Evolutionary conservation across 2,888 invertebrate species (phyloP).

Genomic region (Lottia gigantea): DNA sequence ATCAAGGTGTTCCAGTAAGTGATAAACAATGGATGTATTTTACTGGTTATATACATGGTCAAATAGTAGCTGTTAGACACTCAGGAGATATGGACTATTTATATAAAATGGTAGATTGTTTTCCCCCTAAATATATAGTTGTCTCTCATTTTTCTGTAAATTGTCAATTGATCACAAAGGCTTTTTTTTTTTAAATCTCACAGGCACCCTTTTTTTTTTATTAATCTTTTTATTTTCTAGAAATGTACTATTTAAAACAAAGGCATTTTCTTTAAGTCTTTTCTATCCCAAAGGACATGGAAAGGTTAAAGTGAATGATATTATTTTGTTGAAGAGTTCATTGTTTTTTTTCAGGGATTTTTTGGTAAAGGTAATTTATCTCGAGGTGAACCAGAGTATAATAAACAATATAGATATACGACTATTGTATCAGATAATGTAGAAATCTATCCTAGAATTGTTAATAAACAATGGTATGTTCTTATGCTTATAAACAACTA

Average conservation of each 20-base stretch:
- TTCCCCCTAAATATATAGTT: background rate
- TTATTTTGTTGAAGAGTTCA: background rate
- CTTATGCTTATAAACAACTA: too few relatives aligned
- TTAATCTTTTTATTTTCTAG: too few relatives aligned
- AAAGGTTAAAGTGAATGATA: background rate
- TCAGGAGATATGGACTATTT: conserved; percentile 56
- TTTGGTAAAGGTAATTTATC: conserved; percentile 59
- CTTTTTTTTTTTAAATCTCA: too few relatives aligned
- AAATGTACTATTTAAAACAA: too few relatives aligned
- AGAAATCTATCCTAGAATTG: conserved; percentile 30
- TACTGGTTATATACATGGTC: conserved; percentile 45
- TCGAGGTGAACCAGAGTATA: conserved; percentile 46
- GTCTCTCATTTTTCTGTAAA: too few relatives aligned
- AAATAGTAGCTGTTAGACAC: conserved; percentile 45
- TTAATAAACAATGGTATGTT: conserved; percentile 44
- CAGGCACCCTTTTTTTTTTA: too few relatives aligned
- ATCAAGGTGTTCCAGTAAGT: conserved; percentile 26
- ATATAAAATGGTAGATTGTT: conserved; percentile 50
- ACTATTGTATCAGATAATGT: conserved; percentile 29
- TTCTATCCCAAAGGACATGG: too few relatives aligned
- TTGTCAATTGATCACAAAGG: too few relatives aligned
- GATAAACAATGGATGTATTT: conserved; percentile 48
- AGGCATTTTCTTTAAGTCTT: background rate
- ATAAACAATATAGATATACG: conserved; percentile 31
- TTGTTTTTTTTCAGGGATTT: conserved; percentile 43